Evolutionary conservation across 2,797 vertebrate genomes (phyloP).

Genomic region (Emys orbicularis): DNA sequence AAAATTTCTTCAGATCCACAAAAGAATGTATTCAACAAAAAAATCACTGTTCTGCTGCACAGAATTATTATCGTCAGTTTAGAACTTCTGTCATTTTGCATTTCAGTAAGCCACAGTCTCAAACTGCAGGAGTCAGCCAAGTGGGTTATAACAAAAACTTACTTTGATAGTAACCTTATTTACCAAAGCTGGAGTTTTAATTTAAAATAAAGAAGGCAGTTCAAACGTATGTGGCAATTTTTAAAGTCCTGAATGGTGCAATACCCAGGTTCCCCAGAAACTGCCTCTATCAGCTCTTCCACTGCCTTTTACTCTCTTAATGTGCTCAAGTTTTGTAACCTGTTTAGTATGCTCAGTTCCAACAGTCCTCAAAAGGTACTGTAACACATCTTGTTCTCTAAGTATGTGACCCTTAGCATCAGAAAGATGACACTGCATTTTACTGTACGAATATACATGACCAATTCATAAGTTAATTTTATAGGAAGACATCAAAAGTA

Average conservation of each 20-base stretch:
- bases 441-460: background rate
- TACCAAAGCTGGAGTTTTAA: constrained; percentile 17
- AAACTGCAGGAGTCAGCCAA: background rate
- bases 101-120: constrained; percentile 10
- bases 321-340: background rate
- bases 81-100: background rate
- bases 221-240: background rate
- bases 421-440: background rate
- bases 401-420: background rate
- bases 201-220: background rate
- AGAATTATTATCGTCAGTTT: background rate
- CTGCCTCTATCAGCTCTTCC: background rate
- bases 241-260: background rate
- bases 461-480: background rate
- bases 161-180: background rate
- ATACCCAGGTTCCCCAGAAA: background rate
- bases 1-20: background rate
- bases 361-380: constrained; percentile 3
- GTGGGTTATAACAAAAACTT: background rate
- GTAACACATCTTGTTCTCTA: background rate
- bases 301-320: background rate
- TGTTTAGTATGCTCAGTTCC: background rate
- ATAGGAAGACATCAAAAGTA: background rate
- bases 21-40: background rate
- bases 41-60: constrained; percentile 16